phyloP scores from a whole-genome alignment of 2,797 vertebrate species.

The Scyliorhinus canicula region DNA sequence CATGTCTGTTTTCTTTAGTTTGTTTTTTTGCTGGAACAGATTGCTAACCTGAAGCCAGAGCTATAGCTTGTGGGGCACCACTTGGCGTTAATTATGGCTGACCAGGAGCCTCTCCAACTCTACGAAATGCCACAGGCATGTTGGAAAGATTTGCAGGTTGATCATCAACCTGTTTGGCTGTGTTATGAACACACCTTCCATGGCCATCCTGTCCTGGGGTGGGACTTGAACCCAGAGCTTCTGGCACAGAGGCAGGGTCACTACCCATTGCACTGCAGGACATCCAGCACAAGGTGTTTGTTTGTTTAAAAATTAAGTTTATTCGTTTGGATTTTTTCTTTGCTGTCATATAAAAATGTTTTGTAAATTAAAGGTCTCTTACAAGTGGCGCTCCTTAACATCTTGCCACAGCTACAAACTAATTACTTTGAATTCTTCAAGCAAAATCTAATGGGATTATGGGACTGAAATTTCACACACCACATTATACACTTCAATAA shows the following conservation, averaged over 20 bases:
- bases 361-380: neutral
- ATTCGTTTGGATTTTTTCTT: neutral
- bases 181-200: neutral
- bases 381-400: neutral
- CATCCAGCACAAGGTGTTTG: neutral
- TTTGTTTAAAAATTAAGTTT: neutral
- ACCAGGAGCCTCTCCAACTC: neutral
- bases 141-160: neutral
- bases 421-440: conserved; percentile 37
- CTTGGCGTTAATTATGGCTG: no score
- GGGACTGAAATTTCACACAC: conserved; percentile 50
- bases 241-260: neutral
- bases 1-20: neutral
- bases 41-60: no score
- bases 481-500: neutral
- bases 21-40: neutral
- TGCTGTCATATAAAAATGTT: neutral
- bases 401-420: conserved; percentile 1
- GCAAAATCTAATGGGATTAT: conserved; percentile 47
- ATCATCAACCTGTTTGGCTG: neutral
- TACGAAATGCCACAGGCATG: neutral
- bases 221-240: neutral
- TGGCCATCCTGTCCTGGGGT: no score
- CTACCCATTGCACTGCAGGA: neutral
- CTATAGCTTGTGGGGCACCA: no score